phyloP scores from a whole-genome alignment of 2,888 invertebrate species.

The Masnerella sp. region DNA sequence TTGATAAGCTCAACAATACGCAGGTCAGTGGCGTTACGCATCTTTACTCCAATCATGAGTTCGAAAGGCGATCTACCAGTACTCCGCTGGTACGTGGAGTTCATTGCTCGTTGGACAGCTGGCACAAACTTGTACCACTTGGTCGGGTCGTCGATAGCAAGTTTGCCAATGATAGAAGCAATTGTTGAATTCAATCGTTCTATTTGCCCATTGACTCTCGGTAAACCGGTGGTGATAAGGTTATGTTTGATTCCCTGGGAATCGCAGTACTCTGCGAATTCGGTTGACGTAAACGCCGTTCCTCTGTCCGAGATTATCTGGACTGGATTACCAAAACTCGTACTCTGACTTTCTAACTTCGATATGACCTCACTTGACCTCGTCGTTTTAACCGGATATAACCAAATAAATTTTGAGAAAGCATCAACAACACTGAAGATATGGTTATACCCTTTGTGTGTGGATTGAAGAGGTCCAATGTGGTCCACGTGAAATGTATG shows the following conservation, averaged over 20 bases:
- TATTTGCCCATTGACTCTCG: constrained; percentile 72
- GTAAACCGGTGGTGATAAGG: constrained; percentile 66
- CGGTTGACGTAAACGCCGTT: constrained; percentile 34
- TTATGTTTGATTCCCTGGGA: constrained; percentile 68
- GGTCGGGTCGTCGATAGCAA: constrained; percentile 65
- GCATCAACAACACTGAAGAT: too few species aligned
- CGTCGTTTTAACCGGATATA: too few species aligned
- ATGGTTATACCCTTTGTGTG: too few species aligned
- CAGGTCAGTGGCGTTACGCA: constrained; percentile 15
- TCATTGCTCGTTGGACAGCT: constrained; percentile 63
- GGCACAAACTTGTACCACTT: constrained; percentile 66
- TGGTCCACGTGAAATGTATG: too few species aligned
- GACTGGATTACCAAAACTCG: constrained; percentile 72
- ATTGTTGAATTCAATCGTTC: constrained; percentile 66
- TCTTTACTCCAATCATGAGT: constrained; percentile 19
- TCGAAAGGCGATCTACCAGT: constrained; percentile 53
- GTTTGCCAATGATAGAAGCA: constrained; percentile 68
- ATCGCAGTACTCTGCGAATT: constrained; percentile 71
- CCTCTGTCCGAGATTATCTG: constrained; percentile 69
- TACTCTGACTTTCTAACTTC: constrained; percentile 67
- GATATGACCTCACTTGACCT: too few species aligned
- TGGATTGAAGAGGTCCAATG: too few species aligned
- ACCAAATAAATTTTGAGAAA: too few species aligned
- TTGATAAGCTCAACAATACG: constrained; percentile 15
- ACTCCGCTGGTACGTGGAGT: constrained; percentile 64